phyloP scores from a whole-genome alignment of 1,140 invertebrate genomes.

The Dermatophagoides farinae region DNA sequence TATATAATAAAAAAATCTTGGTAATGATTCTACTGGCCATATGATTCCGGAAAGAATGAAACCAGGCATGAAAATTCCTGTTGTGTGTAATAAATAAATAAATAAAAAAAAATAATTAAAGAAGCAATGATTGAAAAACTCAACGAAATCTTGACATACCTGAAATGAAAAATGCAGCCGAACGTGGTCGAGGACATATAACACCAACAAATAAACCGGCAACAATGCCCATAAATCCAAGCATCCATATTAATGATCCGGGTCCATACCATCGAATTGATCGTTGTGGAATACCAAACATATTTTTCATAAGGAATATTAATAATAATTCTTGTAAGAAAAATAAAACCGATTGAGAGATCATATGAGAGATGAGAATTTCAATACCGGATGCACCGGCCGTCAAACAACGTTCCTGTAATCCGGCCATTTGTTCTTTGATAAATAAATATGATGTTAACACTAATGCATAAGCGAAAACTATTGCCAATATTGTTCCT shows the following conservation, averaged over 20 bases:
- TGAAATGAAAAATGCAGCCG: conserved; percentile 47
- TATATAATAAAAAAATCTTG: conserved; percentile 52
- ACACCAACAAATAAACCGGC: conserved; percentile 73
- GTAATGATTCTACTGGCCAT: conserved; percentile 89
- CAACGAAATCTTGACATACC: not conserved
- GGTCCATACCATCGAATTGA: conserved; percentile 31
- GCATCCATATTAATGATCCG: conserved; percentile 43
- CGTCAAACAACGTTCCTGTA: conserved; percentile 66
- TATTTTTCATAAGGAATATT: conserved; percentile 54
- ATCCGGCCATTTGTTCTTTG: conserved; percentile 66
- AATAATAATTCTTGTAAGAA: conserved; percentile 67
- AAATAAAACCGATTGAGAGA: conserved; percentile 81
- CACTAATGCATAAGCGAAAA: conserved; percentile 85
- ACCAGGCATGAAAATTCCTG: conserved; percentile 76
- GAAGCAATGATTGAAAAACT: not conserved
- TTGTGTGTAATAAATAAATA: conserved; percentile 33
- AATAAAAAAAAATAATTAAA: not conserved
- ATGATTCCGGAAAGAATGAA: conserved; percentile 60
- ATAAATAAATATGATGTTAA: conserved; percentile 73
- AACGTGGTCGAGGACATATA: conserved; percentile 62
- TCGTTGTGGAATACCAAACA: conserved; percentile 54
- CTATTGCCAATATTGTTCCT: conserved; percentile 74
- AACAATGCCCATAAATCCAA: conserved; percentile 69
- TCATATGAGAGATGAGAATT: conserved; percentile 69
- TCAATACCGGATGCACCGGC: conserved; percentile 67